A percentile compares a stretch with the other conserved stretches of the same genome.
phyloP scores from a whole-genome alignment of 2,113 vertebrate genomes.

The Ictalurus furcatus region DNA sequence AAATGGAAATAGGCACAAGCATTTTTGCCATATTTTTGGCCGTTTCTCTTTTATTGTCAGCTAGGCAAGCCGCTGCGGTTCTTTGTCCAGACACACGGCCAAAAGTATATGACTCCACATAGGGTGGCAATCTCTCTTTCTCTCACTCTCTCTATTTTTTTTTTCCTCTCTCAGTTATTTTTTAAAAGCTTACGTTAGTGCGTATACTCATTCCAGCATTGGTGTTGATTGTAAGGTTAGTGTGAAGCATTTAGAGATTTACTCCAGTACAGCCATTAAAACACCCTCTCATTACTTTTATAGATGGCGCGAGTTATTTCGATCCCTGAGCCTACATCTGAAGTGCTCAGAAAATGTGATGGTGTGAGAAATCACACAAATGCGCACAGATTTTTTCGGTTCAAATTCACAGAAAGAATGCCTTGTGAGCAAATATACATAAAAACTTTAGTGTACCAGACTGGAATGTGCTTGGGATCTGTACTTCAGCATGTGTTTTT shows the following conservation, averaged over 20 bases:
- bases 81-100: constrained; percentile 66
- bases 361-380: constrained; percentile 40
- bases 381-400: background rate
- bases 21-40: constrained; percentile 71
- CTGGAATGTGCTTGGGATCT: constrained; percentile 20
- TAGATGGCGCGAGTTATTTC: constrained; percentile 49
- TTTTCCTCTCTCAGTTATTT: background rate
- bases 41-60: constrained; percentile 60
- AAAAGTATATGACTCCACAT: constrained; percentile 65
- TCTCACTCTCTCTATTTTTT: constrained; percentile 52
- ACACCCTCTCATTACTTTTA: constrained; percentile 55
- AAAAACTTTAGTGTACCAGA: background rate
- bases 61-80: constrained; percentile 63
- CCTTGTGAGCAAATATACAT: background rate
- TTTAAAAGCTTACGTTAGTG: constrained; percentile 25
- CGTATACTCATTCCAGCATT: constrained; percentile 28
- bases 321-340: constrained; percentile 21
- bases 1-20: constrained; percentile 68
- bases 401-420: background rate
- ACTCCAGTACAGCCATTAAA: constrained; percentile 36
- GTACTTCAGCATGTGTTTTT: constrained; percentile 25
- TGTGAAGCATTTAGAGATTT: constrained; percentile 37
- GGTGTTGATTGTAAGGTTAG: constrained; percentile 52
- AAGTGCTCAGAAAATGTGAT: constrained; percentile 25
- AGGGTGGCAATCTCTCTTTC: constrained; percentile 62